Base-by-base conservation (phyloP, 2,888 invertebrate genomes). In the Leistus spinibarbis region DNA sequence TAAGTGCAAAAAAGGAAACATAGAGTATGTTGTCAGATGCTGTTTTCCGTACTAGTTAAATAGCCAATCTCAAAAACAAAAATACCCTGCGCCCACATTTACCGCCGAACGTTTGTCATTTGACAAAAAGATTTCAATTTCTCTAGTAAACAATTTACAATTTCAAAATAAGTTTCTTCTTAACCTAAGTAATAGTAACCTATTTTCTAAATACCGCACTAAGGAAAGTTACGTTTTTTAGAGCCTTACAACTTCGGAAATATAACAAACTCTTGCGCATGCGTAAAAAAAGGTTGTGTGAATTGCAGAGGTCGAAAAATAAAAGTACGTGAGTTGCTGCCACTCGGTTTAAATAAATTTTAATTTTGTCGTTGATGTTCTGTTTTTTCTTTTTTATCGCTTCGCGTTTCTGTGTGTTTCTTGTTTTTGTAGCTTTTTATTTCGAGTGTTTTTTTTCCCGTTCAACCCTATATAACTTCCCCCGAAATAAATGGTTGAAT, bases 311-410 rank as follows among this genome's bases (percentile, higher is more conserved):
- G 40, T 5, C 7, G 40, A 13, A 40, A 40, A 40, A 40, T 40
- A 40, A 40, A 40, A 40, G 13, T 7, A 40, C 40, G n/a, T 5
- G 40, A 40, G 13, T 40, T 40, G 40, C 40, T 40, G 40, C 40
- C 40, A 40, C 10, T 40, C 40, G 40, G 40, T 13, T 5, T 13
- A 66, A 72, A 72, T 72, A 72, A 72, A 72, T 72, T 72, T 65
- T 72, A 72, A 72, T 72, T 72, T 72, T 66, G 66, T 72, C 72
- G 73, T 67, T 73, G 73, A 67, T 73, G 60, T 65, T 67, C 67
- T 67, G 73, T 71, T 73, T 64, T 73, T 53, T 73, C 73, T 73
- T 72, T 72, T 73, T 73, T 67, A 67, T 73, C 67, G 73, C 53
- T 22, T 67, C 62, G 71, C 54, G 54, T 53, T 53, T 73, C 10